Conservation (phyloP, 2,113 vertebrate species). For the Lucifuga dentata region DNA sequence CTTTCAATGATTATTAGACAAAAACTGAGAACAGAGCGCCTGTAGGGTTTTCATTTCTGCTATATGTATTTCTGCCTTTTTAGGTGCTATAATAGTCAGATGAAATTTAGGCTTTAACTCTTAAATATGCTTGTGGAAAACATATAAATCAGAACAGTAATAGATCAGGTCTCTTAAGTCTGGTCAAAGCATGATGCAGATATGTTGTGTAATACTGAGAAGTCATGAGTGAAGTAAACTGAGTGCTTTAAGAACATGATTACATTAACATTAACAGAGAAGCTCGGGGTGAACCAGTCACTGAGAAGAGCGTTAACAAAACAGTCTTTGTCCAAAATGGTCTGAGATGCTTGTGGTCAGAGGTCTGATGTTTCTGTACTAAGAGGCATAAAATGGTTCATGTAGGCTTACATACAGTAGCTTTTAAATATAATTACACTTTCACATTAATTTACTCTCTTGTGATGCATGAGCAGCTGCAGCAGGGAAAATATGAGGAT, state of each 20-base stretch:
- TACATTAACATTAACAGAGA: constrained; percentile 38
- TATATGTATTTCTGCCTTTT: constrained; percentile 7
- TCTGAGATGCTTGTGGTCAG: constrained; percentile 46
- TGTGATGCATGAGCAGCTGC: constrained; percentile 54
- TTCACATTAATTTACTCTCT: constrained; percentile 40
- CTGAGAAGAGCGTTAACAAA: constrained; percentile 54
- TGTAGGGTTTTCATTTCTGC: not conserved
- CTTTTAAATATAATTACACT: constrained; percentile 32
- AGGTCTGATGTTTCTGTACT: constrained; percentile 41
- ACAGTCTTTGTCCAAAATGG: constrained; percentile 69
- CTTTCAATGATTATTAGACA: too few relatives aligned
- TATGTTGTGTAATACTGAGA: constrained; percentile 44
- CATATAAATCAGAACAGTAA: too few relatives aligned
- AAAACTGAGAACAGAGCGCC: too few relatives aligned
- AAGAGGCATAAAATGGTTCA: constrained; percentile 55
- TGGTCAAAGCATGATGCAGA: too few relatives aligned
- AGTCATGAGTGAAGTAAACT: constrained; percentile 46
- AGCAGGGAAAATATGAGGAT: constrained; percentile 26
- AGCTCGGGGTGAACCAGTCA: constrained; percentile 40
- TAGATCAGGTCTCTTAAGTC: too few relatives aligned
- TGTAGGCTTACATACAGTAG: constrained; percentile 22
- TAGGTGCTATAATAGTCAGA: constrained; percentile 8
- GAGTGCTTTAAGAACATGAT: constrained; percentile 45
- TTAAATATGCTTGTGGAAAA: constrained; percentile 23
- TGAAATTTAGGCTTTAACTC: not conserved